Percentiles rank a stretch among this genome's conserved stretches.
Conservation (phyloP, 2,888 invertebrate genomes). For the Nymphalis polychloros region DNA sequence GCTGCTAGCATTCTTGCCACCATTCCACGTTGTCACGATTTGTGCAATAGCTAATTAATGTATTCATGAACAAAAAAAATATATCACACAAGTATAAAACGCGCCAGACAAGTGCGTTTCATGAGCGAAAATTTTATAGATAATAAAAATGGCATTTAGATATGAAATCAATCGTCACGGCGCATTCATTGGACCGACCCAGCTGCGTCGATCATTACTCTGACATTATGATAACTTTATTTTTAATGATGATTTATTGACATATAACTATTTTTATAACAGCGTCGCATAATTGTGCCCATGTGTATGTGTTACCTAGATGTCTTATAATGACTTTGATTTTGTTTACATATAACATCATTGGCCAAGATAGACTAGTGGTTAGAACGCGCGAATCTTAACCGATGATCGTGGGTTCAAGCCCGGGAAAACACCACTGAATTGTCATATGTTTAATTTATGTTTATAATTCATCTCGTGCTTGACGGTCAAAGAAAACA, state of each 20-base stretch:
- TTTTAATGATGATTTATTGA: slow-evolving; percentile 33
- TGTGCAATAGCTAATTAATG: too few species aligned
- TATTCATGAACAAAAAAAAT: too few species aligned
- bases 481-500: too few species aligned
- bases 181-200: slow-evolving; percentile 11
- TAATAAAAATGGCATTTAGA: slow-evolving; percentile 2
- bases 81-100: too few species aligned
- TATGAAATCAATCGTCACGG: slow-evolving; percentile 26
- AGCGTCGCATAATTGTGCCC: neutral
- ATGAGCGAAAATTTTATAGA: neutral
- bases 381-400: too few species aligned
- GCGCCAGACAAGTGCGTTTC: neutral
- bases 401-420: too few species aligned
- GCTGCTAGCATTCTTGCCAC: too few species aligned
- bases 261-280: slow-evolving; percentile 21
- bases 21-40: too few species aligned
- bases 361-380: too few species aligned
- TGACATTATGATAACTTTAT: slow-evolving; percentile 25
- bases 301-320: neutral
- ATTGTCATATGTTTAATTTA: too few species aligned
- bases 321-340: neutral
- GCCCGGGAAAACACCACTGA: too few species aligned
- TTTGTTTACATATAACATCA: neutral
- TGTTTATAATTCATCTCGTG: too few species aligned
- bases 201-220: slow-evolving; percentile 19